Evolutionary conservation across 30 jellyfish, hydroid and myxozoan genomes (phyloP).

Genomic region (Mastigias papua): DNA sequence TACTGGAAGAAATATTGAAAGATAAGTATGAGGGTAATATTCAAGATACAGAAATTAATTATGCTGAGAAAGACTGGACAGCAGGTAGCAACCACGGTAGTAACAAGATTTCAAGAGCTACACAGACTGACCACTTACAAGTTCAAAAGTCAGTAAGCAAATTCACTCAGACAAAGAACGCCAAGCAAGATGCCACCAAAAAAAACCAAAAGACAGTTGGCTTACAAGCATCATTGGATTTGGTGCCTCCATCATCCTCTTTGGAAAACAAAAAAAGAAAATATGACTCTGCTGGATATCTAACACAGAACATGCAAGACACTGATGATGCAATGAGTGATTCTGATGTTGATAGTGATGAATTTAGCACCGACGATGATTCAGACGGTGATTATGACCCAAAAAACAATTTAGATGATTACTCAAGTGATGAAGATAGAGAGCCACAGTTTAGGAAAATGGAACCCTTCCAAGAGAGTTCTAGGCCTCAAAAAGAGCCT

Average conservation of each 20-base stretch:
- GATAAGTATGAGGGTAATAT: constrained; percentile 26
- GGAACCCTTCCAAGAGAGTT: constrained; percentile 41
- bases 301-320: constrained; percentile 24
- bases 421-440: constrained; percentile 25
- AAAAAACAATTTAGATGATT: constrained; percentile 11
- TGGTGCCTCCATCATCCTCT: constrained; percentile 44
- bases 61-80: constrained; percentile 29
- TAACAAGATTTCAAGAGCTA: constrained; percentile 27
- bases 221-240: constrained; percentile 31
- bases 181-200: constrained; percentile 21
- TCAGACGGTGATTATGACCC: constrained; percentile 45
- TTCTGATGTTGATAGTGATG: constrained; percentile 33
- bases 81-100: constrained; percentile 30
- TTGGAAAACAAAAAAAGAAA: constrained; percentile 23
- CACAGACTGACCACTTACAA: constrained; percentile 28
- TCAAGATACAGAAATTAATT: constrained; percentile 3
- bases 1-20: constrained; percentile 30
- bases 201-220: constrained; percentile 5
- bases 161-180: constrained; percentile 39
- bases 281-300: constrained; percentile 34
- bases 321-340: constrained; percentile 57
- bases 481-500: constrained; percentile 26
- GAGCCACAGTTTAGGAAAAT: constrained; percentile 49
- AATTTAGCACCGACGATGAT: constrained; percentile 20
- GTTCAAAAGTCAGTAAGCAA: constrained; percentile 16